A percentile compares a stretch with the other conserved stretches of the same genome.
Evolutionary conservation across 2,113 vertebrate species (phyloP).

Genomic region (Periophthalmus modestus): DNA sequence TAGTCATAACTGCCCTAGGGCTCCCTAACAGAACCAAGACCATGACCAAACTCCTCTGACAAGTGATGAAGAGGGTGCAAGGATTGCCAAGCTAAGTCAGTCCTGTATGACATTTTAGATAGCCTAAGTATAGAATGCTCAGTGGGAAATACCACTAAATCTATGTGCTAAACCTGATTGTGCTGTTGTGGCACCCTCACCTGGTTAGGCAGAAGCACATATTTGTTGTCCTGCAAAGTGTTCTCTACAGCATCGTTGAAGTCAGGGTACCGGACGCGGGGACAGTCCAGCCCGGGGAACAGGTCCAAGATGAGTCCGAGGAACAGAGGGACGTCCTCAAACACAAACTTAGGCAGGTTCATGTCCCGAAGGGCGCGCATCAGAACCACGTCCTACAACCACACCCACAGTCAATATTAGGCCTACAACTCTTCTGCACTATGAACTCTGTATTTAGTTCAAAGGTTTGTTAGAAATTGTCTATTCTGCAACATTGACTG

Average conservation of each 20-base stretch:
- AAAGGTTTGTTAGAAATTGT: not conserved
- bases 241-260: slow-evolving; percentile 90
- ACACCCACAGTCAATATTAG: not conserved
- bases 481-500: too few relatives aligned
- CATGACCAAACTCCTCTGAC: too few relatives aligned
- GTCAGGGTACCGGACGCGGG: slow-evolving; percentile 88
- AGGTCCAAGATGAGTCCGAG: slow-evolving; percentile 93
- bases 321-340: slow-evolving; percentile 95
- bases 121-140: too few relatives aligned
- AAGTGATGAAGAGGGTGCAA: too few relatives aligned
- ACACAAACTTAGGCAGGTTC: slow-evolving; percentile 97
- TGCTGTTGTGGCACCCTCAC: slow-evolving; percentile 56
- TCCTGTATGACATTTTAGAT: too few relatives aligned
- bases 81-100: too few relatives aligned
- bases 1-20: too few relatives aligned
- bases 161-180: not conserved
- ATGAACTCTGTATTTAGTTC: too few relatives aligned
- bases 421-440: too few relatives aligned
- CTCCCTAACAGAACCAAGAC: too few relatives aligned
- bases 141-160: too few relatives aligned
- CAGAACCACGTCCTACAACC: slow-evolving; percentile 88
- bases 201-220: slow-evolving; percentile 84
- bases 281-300: slow-evolving; percentile 93
- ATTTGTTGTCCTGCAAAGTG: slow-evolving; percentile 81
- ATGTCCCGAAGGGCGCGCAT: slow-evolving; percentile 96